Evolutionary conservation across 2,797 vertebrate species (phyloP).

Genomic region (Siniperca scherzeri): DNA sequence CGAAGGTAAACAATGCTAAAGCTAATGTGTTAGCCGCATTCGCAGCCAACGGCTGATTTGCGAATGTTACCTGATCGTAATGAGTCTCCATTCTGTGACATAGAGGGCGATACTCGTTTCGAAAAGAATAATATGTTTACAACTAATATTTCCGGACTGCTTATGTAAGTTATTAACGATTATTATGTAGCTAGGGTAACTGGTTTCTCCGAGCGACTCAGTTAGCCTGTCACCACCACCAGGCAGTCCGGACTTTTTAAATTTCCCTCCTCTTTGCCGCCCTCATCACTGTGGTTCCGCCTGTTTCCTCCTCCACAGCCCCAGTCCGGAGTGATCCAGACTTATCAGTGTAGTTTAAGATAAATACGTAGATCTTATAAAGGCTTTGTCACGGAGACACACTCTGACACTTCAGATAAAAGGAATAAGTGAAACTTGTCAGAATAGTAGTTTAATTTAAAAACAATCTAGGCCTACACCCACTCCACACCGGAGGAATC

Average conservation of each 20-base stretch:
- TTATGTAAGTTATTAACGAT: fast-evolving
- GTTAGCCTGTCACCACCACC: neutral
- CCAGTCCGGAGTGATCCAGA: neutral
- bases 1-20: slow-evolving; percentile 33
- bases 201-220: neutral
- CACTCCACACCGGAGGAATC: neutral
- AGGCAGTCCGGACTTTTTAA: slow-evolving; percentile 74
- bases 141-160: neutral
- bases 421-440: neutral
- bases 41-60: slow-evolving; percentile 22
- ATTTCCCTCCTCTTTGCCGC: slow-evolving; percentile 82
- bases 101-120: neutral
- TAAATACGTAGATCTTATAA: neutral
- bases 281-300: slow-evolving; percentile 68
- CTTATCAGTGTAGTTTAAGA: neutral
- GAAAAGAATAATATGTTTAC: neutral
- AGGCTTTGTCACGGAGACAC: neutral
- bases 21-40: slow-evolving; percentile 53
- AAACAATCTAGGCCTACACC: neutral
- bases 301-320: slow-evolving; percentile 7
- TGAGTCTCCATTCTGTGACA: slow-evolving; percentile 76
- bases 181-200: too few relatives aligned
- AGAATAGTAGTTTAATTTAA: neutral
- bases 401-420: neutral
- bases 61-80: slow-evolving; percentile 77